phyloP scores from a whole-genome alignment of 2,797 vertebrate species.

The Mormyrus proboscirostris region DNA sequence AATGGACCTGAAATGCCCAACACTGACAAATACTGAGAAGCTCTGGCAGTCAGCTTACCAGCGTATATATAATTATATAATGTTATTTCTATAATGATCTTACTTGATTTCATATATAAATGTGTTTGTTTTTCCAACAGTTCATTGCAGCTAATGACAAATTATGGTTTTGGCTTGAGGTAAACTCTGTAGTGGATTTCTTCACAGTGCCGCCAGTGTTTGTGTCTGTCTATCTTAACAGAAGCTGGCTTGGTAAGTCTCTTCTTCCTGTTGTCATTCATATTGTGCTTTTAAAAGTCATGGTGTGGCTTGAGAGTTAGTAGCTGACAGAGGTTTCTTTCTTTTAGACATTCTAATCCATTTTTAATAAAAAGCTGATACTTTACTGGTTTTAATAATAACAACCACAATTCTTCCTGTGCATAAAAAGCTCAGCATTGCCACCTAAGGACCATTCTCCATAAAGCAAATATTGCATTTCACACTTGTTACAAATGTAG shows the following conservation, averaged over 20 bases:
- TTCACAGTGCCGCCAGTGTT: conserved; percentile 96
- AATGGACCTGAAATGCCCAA: too few relatives aligned
- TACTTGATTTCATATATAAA: neutral
- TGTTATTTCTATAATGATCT: neutral
- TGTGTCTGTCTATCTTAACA: conserved; percentile 94
- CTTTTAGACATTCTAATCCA: neutral
- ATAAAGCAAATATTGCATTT: neutral
- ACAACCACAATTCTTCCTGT: neutral
- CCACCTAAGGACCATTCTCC: conserved; percentile 14
- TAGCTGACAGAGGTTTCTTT: neutral
- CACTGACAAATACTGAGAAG: neutral
- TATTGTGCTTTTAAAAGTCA: neutral
- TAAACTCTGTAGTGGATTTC: conserved; percentile 97
- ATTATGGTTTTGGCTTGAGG: conserved; percentile 98
- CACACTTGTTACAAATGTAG: neutral
- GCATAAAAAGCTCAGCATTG: neutral
- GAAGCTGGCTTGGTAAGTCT: conserved; percentile 94
- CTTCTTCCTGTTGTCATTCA: neutral
- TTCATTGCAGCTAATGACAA: conserved; percentile 98
- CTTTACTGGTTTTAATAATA: neutral
- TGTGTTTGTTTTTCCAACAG: conserved; percentile 47
- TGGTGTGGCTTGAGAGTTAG: neutral
- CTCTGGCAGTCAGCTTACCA: neutral
- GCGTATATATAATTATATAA: neutral
- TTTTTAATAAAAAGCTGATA: conserved; percentile 2